These are phyloP conservation scores for Deroplatys truncata DNA, from an alignment of 2,888 invertebrate genomes.

Conservation along the genomic window DNA sequence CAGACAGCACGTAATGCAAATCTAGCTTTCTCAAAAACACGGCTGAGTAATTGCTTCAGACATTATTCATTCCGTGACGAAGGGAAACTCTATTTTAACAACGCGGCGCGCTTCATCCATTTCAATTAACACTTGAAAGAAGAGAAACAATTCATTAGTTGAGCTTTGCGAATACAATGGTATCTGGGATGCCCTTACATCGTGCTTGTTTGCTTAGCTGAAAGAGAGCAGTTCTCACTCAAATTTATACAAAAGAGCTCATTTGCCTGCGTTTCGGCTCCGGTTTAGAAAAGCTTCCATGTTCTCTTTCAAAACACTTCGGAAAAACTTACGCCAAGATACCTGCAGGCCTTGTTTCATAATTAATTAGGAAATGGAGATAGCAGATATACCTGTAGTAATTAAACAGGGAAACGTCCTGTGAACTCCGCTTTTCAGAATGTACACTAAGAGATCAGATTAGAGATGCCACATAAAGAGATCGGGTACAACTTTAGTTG, in stretches of 20 bases:
- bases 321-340: background rate
- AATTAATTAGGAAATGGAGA: background rate
- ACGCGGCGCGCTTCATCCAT: background rate
- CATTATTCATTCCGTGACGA: background rate
- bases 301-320: background rate
- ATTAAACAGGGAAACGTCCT: no score
- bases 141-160: background rate
- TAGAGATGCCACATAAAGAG: no score
- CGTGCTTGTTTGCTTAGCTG: background rate
- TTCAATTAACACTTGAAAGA: background rate
- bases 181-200: background rate
- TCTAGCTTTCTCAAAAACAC: background rate
- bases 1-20: background rate
- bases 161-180: background rate
- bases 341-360: background rate
- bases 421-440: no score
- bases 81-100: background rate
- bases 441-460: no score
- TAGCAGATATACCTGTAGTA: background rate
- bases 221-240: background rate
- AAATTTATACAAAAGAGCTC: background rate
- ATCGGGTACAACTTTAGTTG: no score
- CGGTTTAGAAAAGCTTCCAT: background rate
- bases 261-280: background rate
- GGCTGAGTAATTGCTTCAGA: background rate